Conservation (phyloP, 2,888 invertebrate species). For the Ceramica pisi region DNA sequence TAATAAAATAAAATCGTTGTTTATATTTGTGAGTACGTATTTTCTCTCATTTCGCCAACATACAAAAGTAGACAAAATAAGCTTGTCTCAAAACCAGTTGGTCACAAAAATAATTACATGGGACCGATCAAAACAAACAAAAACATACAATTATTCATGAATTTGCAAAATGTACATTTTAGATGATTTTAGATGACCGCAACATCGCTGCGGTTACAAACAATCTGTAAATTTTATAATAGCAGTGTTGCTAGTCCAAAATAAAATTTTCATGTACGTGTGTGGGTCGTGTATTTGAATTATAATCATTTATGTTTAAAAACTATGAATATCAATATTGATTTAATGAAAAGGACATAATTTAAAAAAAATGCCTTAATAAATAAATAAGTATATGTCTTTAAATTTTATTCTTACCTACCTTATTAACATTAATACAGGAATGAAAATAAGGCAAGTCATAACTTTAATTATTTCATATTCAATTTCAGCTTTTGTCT, state of each 20-base stretch:
- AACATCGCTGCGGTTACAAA: not conserved
- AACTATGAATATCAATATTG: too few relatives aligned
- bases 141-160: conserved; percentile 12
- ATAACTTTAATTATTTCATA: not conserved
- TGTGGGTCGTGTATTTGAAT: not conserved
- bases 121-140: not conserved
- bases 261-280: not conserved
- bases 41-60: not conserved
- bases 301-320: not conserved
- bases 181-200: conserved; percentile 8
- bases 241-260: too few relatives aligned
- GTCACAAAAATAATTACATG: not conserved
- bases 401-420: not conserved
- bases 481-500: not conserved
- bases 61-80: not conserved
- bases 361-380: not conserved
- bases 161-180: conserved; percentile 4
- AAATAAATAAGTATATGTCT: not conserved
- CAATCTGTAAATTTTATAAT: not conserved
- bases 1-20: too few relatives aligned
- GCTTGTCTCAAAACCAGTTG: not conserved
- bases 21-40: too few relatives aligned
- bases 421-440: not conserved
- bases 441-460: not conserved
- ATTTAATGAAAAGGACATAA: too few relatives aligned